These are phyloP conservation scores for Chanos chanos DNA, from an alignment of 2,797 vertebrate species.

Conservation along the genomic window DNA sequence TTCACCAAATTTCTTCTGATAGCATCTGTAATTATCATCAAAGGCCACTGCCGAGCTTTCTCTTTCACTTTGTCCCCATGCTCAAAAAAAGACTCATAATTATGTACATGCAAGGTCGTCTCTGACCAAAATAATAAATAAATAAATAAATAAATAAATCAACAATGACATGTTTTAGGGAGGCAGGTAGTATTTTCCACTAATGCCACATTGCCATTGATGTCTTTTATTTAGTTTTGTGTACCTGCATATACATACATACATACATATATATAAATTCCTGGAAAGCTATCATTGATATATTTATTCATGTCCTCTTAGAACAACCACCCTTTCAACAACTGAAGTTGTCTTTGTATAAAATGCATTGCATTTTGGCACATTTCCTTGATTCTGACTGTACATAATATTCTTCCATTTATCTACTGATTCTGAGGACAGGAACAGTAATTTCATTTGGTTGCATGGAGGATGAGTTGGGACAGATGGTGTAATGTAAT, in stretches of 20 bases:
- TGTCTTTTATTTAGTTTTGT: no score
- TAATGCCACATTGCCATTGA: no score
- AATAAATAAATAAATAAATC: no score
- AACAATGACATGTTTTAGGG: no score
- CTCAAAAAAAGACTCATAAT: slow-evolving; percentile 20
- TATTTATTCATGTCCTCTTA: no score
- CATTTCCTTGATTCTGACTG: slow-evolving; percentile 12
- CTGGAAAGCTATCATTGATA: no score
- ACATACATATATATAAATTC: no score
- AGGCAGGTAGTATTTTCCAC: no score
- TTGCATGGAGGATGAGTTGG: slow-evolving; percentile 46
- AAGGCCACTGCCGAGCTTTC: slow-evolving; percentile 15
- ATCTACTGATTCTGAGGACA: slow-evolving; percentile 31
- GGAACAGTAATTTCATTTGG: slow-evolving; percentile 40
- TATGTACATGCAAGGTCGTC: slow-evolving; percentile 17
- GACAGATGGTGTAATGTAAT: slow-evolving; percentile 42
- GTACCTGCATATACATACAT: no score
- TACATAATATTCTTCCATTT: slow-evolving; percentile 26
- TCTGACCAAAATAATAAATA: background rate
- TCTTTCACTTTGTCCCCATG: slow-evolving; percentile 24
- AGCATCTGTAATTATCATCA: slow-evolving; percentile 59
- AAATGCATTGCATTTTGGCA: slow-evolving; percentile 1
- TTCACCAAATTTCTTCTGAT: slow-evolving; percentile 16
- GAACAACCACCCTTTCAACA: no score
- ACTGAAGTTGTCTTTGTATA: no score